A percentile compares a stretch with the other conserved stretches of the same genome.
Conservation (phyloP, 2,797 vertebrate species). For the Sebastes minor region DNA sequence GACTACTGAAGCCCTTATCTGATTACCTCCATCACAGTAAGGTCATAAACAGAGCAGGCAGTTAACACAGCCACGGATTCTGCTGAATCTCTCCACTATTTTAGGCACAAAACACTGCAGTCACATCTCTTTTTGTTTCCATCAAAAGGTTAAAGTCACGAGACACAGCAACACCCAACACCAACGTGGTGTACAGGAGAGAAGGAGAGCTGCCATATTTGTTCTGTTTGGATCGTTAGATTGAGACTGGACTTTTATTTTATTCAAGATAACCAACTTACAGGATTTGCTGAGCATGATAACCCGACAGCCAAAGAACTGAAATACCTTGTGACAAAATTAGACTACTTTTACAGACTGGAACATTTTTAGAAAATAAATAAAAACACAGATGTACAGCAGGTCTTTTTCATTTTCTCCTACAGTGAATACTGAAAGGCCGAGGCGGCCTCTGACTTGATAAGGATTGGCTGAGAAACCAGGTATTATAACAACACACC, state of each 20-base stretch:
- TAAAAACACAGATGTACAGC: background rate
- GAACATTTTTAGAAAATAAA: background rate
- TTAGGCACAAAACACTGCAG: background rate
- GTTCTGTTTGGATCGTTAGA: background rate
- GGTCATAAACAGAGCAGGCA: background rate
- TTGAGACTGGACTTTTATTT: background rate
- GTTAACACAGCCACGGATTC: background rate
- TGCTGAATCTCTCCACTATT: background rate
- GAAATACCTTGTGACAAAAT: background rate
- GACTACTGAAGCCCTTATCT: conserved; percentile 29
- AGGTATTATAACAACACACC: background rate
- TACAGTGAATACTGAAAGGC: background rate
- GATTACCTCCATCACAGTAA: conserved; percentile 28
- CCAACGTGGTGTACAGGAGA: background rate
- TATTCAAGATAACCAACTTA: background rate
- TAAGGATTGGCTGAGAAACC: background rate
- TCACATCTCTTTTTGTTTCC: background rate
- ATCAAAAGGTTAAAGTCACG: background rate
- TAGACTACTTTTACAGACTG: background rate
- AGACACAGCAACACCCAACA: background rate
- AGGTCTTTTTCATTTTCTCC: background rate
- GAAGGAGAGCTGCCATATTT: background rate
- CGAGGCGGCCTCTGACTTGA: background rate
- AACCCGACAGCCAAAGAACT: background rate
- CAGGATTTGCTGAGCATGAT: background rate